phyloP scores from a whole-genome alignment of 2,113 vertebrate genomes.

The Plestiodon gilberti region DNA sequence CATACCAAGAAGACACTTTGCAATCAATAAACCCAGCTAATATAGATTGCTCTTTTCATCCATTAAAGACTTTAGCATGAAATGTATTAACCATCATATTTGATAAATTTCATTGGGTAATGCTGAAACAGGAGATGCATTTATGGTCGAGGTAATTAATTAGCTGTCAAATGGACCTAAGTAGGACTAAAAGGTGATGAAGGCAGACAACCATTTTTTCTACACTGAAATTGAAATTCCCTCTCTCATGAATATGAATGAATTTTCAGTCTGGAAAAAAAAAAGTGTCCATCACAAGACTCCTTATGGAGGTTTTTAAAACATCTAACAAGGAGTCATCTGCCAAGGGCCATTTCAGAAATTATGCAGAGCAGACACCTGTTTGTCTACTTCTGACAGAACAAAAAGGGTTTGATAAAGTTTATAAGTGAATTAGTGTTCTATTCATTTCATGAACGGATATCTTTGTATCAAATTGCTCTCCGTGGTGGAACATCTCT shows the following conservation, averaged over 20 bases:
- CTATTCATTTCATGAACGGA: slow-evolving; percentile 3
- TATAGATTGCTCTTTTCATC: background rate
- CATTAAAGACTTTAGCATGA: background rate
- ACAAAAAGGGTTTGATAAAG: slow-evolving; percentile 1
- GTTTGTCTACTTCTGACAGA: slow-evolving; percentile 14
- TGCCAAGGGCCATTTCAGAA: background rate
- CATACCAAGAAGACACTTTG: background rate
- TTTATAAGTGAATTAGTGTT: slow-evolving; percentile 34
- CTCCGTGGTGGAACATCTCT: background rate
- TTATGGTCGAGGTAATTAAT: slow-evolving; percentile 21
- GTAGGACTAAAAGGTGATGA: slow-evolving; percentile 17
- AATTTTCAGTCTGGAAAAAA: slow-evolving; percentile 12
- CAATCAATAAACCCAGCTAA: background rate
- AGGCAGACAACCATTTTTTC: background rate
- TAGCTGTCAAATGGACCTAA: slow-evolving; percentile 25
- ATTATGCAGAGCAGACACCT: background rate
- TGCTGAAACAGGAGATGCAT: background rate
- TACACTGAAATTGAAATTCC: slow-evolving; percentile 15
- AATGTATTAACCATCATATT: background rate
- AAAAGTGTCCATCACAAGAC: background rate
- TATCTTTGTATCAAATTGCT: slow-evolving; percentile 11
- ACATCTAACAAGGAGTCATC: background rate
- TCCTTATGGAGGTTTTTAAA: background rate
- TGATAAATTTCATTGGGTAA: background rate
- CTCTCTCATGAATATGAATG: slow-evolving; percentile 27